These are phyloP conservation scores for Belgica antarctica DNA, from an alignment of 2,888 invertebrate species.

Conservation along the genomic window DNA sequence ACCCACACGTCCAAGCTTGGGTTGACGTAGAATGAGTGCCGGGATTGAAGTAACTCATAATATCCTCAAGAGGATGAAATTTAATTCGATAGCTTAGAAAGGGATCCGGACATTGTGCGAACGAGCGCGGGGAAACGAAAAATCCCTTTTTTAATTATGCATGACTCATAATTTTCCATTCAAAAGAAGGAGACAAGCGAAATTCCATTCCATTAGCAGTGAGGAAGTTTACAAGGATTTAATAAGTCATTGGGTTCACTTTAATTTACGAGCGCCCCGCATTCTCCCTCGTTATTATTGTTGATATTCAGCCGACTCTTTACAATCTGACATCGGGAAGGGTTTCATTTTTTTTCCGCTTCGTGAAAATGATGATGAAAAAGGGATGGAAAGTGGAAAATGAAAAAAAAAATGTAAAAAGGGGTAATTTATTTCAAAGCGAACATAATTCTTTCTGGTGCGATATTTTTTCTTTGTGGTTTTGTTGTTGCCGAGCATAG, in stretches of 20 bases:
- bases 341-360: not conserved
- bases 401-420: not conserved
- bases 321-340: not conserved
- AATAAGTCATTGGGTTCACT: conserved; percentile 26
- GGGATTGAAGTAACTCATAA: not conserved
- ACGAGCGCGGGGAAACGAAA: not conserved
- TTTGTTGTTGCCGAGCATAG: not conserved
- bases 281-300: not conserved
- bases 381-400: not conserved
- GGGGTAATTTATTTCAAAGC: conserved; percentile 14
- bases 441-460: not conserved
- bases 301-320: not conserved
- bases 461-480: not conserved
- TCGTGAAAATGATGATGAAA: not conserved
- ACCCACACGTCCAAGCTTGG: not conserved
- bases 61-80: conserved; percentile 3
- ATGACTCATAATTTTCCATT: conserved; percentile 31
- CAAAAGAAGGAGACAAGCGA: not conserved
- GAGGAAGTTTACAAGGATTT: conserved; percentile 38
- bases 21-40: not conserved
- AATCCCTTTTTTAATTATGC: conserved; percentile 35
- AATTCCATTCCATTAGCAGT: conserved; percentile 8
- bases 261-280: conserved; percentile 20
- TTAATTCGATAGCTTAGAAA: not conserved
- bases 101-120: conserved; percentile 5